These are phyloP conservation scores for Calameuta idolon DNA, from an alignment of 2,888 invertebrate species.

Conservation along the genomic window DNA sequence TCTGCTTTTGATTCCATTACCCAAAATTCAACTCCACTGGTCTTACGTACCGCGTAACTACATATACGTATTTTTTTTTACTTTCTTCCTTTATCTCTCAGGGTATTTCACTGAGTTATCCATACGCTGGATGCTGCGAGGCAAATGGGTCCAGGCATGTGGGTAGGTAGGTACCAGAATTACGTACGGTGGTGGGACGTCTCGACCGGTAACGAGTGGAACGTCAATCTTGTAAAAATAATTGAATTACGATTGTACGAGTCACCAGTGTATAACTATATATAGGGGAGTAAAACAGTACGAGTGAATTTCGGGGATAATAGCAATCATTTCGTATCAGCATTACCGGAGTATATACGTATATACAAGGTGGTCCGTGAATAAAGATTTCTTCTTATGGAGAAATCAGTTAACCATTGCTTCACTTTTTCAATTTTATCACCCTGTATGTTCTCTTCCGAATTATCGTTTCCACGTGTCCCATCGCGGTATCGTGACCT, in stretches of 20 bases:
- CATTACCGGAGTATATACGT: constrained; percentile 8
- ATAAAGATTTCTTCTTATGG: background rate
- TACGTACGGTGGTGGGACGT: background rate
- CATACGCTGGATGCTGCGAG: background rate
- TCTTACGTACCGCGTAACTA: background rate
- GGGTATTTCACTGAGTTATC: background rate
- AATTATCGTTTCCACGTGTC: background rate
- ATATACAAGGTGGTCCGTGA: background rate
- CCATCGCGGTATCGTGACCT: background rate
- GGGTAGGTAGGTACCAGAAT: background rate
- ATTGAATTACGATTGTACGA: constrained; percentile 24
- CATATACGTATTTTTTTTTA: background rate
- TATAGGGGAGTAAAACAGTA: constrained; percentile 9
- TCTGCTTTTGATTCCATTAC: background rate
- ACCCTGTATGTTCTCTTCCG: background rate
- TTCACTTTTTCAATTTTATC: background rate
- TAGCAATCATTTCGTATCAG: constrained; percentile 18
- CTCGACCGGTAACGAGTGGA: constrained; percentile 18
- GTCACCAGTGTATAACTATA: constrained; percentile 6
- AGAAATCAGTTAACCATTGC: background rate
- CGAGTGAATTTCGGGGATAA: constrained; percentile 18
- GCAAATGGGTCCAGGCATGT: too few relatives aligned
- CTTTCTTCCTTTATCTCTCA: background rate
- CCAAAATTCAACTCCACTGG: background rate
- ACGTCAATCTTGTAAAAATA: constrained; percentile 25